Evolutionary conservation across 2,797 vertebrate species (phyloP).

Genomic region (Acipenser transmontanus): DNA sequence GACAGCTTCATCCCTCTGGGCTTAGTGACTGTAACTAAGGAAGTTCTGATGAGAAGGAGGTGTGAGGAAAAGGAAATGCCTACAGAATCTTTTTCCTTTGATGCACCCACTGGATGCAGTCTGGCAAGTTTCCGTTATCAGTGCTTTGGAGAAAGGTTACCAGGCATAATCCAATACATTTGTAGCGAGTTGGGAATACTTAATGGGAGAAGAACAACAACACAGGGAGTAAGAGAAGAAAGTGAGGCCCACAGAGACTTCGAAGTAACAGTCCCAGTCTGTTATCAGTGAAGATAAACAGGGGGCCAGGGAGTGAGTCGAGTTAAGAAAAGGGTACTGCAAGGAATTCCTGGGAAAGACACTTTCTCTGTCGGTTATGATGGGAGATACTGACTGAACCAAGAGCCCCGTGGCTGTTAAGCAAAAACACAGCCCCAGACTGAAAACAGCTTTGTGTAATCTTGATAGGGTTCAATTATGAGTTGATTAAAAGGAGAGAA

Average conservation of each 20-base stretch:
- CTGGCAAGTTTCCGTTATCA: conserved; percentile 1
- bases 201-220: too few species aligned
- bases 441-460: too few species aligned
- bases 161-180: too few species aligned
- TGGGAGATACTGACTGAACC: too few species aligned
- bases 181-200: too few species aligned
- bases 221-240: background rate
- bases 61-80: conserved; percentile 13
- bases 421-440: too few species aligned
- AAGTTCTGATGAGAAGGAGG: conserved; percentile 10
- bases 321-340: too few species aligned
- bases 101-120: background rate
- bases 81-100: conserved; percentile 10
- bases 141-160: background rate
- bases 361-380: too few species aligned
- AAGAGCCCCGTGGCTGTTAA: too few species aligned
- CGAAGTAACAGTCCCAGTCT: background rate
- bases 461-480: too few species aligned
- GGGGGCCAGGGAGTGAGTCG: conserved; percentile 12
- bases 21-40: conserved; percentile 5
- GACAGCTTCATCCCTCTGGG: background rate
- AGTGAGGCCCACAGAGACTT: conserved; percentile 18
- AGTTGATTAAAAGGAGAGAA: too few species aligned
- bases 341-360: too few species aligned
- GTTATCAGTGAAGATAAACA: conserved; percentile 28